A percentile compares a stretch with the other conserved stretches of the same genome.
phyloP scores from a whole-genome alignment of 1,140 invertebrate genomes.

The Zophobas morio region DNA sequence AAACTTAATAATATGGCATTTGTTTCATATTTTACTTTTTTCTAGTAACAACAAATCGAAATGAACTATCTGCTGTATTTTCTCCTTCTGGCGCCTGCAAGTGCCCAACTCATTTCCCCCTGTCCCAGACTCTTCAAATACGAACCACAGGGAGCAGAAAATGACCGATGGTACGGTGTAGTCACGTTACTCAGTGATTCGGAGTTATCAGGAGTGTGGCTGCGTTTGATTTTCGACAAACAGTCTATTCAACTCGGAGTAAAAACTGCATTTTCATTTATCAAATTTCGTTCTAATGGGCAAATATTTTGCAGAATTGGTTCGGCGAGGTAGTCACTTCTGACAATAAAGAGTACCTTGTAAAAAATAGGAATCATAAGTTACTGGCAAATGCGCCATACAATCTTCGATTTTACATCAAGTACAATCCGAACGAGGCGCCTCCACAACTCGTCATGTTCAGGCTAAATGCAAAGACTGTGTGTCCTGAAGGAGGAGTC shows the following conservation, averaged over 20 bases:
- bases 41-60: slow-evolving; percentile 1
- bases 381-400: slow-evolving; percentile 58
- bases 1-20: too few species aligned
- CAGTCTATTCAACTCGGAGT: slow-evolving; percentile 58
- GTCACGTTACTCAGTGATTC: slow-evolving; percentile 52
- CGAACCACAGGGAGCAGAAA: slow-evolving; percentile 46
- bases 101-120: slow-evolving; percentile 48
- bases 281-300: background rate
- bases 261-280: slow-evolving; percentile 37
- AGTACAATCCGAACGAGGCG: slow-evolving; percentile 60
- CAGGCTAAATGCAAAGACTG: slow-evolving; percentile 61
- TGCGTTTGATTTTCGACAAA: slow-evolving; percentile 54
- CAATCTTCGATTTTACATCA: slow-evolving; percentile 63
- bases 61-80: background rate
- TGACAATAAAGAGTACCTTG: slow-evolving; percentile 64
- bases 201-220: slow-evolving; percentile 57
- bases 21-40: too few species aligned
- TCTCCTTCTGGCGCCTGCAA: background rate
- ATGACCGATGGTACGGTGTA: slow-evolving; percentile 57
- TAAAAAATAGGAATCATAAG: slow-evolving; percentile 62
- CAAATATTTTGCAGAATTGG: slow-evolving; percentile 63
- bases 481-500: slow-evolving; percentile 59
- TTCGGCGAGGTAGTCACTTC: slow-evolving; percentile 64
- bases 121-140: slow-evolving; percentile 59
- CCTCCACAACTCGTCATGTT: slow-evolving; percentile 58